Evolutionary conservation across 2,113 vertebrate genomes (phyloP).

Genomic region (Corythornis madagascariensis): DNA sequence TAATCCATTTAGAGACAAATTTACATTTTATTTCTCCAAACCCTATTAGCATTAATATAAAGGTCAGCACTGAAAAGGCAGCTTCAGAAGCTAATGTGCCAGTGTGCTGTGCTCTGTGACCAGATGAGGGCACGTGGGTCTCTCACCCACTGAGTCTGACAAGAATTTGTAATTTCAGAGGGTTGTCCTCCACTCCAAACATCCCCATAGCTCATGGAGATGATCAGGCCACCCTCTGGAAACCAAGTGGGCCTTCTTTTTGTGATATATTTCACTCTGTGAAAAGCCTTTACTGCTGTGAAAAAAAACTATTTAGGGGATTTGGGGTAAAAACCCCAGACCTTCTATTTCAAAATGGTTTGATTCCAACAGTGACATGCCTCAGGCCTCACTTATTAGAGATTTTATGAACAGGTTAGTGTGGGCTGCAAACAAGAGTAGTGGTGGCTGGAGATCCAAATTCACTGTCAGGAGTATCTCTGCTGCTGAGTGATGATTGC

Average conservation of each 20-base stretch:
- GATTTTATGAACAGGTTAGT: background rate
- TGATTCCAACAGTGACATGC: fast-evolving
- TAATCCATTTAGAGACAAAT: slow-evolving; percentile 76
- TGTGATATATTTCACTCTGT: background rate
- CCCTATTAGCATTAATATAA: slow-evolving; percentile 73
- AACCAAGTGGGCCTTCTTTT: background rate
- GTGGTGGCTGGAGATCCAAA: background rate
- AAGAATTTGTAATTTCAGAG: slow-evolving; percentile 64
- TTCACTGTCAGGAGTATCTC: background rate
- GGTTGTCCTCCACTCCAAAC: background rate
- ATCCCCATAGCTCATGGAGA: background rate
- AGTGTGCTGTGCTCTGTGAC: slow-evolving; percentile 54
- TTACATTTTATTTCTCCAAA: slow-evolving; percentile 77
- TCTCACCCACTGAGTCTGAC: slow-evolving; percentile 52
- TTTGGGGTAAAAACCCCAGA: background rate
- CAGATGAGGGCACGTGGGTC: slow-evolving; percentile 51
- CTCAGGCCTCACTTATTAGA: background rate
- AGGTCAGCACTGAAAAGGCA: slow-evolving; percentile 68
- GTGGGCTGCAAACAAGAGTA: background rate
- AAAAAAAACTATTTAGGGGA: background rate
- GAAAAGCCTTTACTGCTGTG: background rate
- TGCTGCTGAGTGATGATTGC: background rate
- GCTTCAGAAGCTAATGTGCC: slow-evolving; percentile 65
- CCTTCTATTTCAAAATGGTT: background rate
- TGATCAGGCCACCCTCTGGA: background rate